Base-by-base conservation (phyloP, 2,888 invertebrate species). In the Pheosia tremula region DNA sequence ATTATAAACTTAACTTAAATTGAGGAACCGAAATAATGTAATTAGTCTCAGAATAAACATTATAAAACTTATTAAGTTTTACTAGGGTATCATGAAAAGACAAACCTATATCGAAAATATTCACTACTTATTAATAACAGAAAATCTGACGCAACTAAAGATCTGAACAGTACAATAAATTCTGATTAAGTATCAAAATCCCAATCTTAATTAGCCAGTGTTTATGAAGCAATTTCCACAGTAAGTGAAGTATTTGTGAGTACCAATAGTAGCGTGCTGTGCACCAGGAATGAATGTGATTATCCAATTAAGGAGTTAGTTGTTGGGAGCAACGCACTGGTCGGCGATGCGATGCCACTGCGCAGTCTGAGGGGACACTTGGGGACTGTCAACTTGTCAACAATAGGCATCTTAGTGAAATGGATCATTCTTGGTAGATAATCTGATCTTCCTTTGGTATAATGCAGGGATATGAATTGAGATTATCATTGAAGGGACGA, bases 281-380 rank as follows among this genome's bases (percentile, higher is more conserved):
- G 58, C 59, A 61, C 63, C 62, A 66, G 68, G 71, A 72, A 61
- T 69, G 78, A 72, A 77, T 74, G 74, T 71, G 75, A 80, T 83
- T 82, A 81, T 79, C 83, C 84, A 80, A 80, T 84, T 80, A 83
- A 78, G 78, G 84, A 72, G 64, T 53, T 37, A 67, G 59, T 68
- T 39, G 59, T 66, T 58, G 73, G 76, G 76, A 71, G 71, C 75
- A 76, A 75, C 68, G 77, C 61, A 73, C 80, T 72, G 73, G 61
- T 53, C 24, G 13, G 49, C 24, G 8, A 5, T 3, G 47, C 47
- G 47, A 10, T 24, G 50, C 3, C 50, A 50, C 50, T 50, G 50
- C 50, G 50, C 50, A 50, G 24, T 5, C 13, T 3, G 24, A 7
- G 8, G 50, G 8, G 24, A 24, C 24, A 24, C 24, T 24, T 24